Base-by-base conservation (phyloP, 2,888 invertebrate species). In the Aleiodes leptofemur region DNA sequence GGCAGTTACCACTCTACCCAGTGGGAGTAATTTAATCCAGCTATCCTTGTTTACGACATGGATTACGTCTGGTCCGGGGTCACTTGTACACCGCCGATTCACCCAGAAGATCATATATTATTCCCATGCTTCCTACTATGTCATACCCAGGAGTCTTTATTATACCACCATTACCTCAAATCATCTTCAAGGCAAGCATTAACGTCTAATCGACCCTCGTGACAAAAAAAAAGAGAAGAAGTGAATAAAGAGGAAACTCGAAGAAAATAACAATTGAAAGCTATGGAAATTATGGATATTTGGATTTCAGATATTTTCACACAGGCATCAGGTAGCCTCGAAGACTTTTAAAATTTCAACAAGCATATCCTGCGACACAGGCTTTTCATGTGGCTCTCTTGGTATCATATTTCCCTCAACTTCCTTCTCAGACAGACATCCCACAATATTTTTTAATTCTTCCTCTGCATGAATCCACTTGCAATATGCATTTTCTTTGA, bases 301-400 rank as follows among this genome's bases (percentile, higher is more conserved):
- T 11, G n/a, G 34, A 3, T 31, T 9, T 61, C n/a, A 48, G 43
- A 9, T 14, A 5, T n/a, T 59, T 59, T 59, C 59, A 59, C 59
- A 59, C 69, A 69, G 43, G 69, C 69, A 69, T 69, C 69, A 55
- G n/a, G 34, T 69, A 53, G 11, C 69, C 34, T 69, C 55, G 61
- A 61, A 61, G 14, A 38, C 55, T 69, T 55, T 69, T 13, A 55
- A 14, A 34, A 59, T 43, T 43, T 9, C 43, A 7, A 43, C 14
- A 69, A 8, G 7, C 53, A 38, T 69, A 55, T 53, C 69, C 69
- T 55, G 69, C n/a, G 11, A 29, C 16, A 29, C 14, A 61, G 14
- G 8, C 14, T 64, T 9, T 16, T 38, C 13, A 9, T 57, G 13
- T 14, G 14, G 11, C n/a, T 38, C 59, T 11, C 29, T 29, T 38